Conservation (phyloP, 1,140 invertebrate species). For the Manduca sexta region DNA sequence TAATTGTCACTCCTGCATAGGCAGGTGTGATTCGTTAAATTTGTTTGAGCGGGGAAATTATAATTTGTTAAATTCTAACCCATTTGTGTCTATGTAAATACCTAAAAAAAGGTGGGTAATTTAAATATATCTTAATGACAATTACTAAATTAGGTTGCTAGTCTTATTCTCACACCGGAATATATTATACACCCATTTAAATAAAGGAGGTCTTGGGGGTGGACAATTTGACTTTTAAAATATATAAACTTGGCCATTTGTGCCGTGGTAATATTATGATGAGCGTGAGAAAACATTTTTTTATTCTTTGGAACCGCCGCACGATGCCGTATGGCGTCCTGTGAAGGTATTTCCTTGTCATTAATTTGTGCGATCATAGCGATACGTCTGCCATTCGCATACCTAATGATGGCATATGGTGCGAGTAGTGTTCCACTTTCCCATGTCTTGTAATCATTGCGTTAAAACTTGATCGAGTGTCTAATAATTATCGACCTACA, state of each 20-base stretch:
- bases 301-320: conserved; percentile 32
- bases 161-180: not conserved
- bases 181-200: not conserved
- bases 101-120: not conserved
- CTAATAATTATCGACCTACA: too few relatives aligned
- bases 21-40: conserved; percentile 61
- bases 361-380: conserved; percentile 58
- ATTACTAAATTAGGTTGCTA: too few relatives aligned
- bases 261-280: conserved; percentile 12
- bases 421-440: conserved; percentile 12
- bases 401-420: conserved; percentile 49
- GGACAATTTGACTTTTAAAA: too few relatives aligned
- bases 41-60: conserved; percentile 26
- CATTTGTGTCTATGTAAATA: conserved; percentile 39
- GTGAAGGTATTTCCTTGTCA: conserved; percentile 52
- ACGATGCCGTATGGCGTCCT: conserved; percentile 59
- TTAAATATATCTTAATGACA: too few relatives aligned
- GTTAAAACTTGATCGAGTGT: too few relatives aligned
- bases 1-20: conserved; percentile 36
- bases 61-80: conserved; percentile 49
- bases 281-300: conserved; percentile 45
- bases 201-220: too few relatives aligned
- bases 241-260: not conserved
- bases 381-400: conserved; percentile 52
- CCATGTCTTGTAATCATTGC: conserved; percentile 3